phyloP scores from a whole-genome alignment of 2,797 vertebrate genomes.

The Syngnathus rostellatus region DNA sequence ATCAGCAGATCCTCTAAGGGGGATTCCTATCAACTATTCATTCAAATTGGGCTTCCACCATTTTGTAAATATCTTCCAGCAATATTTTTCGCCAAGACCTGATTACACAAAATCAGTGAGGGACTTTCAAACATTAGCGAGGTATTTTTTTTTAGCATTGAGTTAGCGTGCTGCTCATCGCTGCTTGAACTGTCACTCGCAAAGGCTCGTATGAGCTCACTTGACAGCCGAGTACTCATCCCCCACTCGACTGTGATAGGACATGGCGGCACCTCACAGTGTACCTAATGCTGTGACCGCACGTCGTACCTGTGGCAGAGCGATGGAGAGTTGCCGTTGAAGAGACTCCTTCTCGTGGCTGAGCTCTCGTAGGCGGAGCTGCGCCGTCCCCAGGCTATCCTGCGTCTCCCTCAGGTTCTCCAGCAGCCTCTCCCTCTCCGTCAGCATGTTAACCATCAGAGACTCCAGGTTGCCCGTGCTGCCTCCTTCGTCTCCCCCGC shows the following conservation, averaged over 20 bases:
- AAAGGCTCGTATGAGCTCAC: slow-evolving; percentile 37
- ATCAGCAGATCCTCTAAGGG: slow-evolving; percentile 12
- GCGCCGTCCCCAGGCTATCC: slow-evolving; percentile 79
- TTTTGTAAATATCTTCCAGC: slow-evolving; percentile 13
- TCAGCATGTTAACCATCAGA: slow-evolving; percentile 92
- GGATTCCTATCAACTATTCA: slow-evolving; percentile 7
- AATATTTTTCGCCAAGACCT: slow-evolving; percentile 21
- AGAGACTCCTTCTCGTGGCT: slow-evolving; percentile 86
- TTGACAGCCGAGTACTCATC: slow-evolving; percentile 24
- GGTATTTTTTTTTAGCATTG: slow-evolving; percentile 16
- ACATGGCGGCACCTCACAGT: slow-evolving; percentile 13
- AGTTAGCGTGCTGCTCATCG: slow-evolving; percentile 18
- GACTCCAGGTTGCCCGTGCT: slow-evolving; percentile 86
- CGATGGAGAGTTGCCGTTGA: slow-evolving; percentile 82
- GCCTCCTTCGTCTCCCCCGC: slow-evolving; percentile 76
- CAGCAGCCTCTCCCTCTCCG: slow-evolving; percentile 82
- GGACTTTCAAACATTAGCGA: slow-evolving; percentile 15
- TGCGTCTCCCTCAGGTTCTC: slow-evolving; percentile 87
- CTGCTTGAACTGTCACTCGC: slow-evolving; percentile 37
- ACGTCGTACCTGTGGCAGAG: slow-evolving; percentile 79
- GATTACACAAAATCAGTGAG: slow-evolving; percentile 10
- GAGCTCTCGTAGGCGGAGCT: slow-evolving; percentile 81
- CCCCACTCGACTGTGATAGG: slow-evolving; percentile 14
- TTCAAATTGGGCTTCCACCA: not conserved
- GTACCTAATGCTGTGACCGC: not conserved